Percentiles rank a stretch among this genome's conserved stretches.
Evolutionary conservation across 1,140 invertebrate genomes (phyloP).

Genomic region (Pseudomyrmex gracilis): DNA sequence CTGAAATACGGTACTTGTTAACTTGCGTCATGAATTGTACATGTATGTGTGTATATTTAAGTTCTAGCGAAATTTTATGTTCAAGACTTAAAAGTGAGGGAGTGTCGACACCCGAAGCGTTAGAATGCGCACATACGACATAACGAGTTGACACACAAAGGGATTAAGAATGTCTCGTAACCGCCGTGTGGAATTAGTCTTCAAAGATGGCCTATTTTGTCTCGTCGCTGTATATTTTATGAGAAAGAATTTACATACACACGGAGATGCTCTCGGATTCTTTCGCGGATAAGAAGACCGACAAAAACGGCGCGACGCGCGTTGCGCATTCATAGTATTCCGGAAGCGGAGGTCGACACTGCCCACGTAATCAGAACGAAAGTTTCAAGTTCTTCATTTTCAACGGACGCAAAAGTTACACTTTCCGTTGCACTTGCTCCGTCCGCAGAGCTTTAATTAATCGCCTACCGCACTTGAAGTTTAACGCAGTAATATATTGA

Average conservation of each 20-base stretch:
- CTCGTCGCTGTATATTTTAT: neutral
- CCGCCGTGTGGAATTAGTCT: neutral
- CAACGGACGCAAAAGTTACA: neutral
- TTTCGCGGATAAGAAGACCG: neutral
- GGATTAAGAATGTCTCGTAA: neutral
- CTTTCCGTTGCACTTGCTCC: neutral
- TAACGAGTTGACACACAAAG: slow-evolving; percentile 23
- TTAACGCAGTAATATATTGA: slow-evolving; percentile 41
- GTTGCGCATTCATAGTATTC: neutral
- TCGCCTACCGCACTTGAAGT: slow-evolving; percentile 10
- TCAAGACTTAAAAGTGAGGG: neutral
- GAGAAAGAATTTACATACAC: neutral
- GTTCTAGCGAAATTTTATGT: neutral
- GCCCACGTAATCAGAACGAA: slow-evolving; percentile 6
- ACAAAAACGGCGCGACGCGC: neutral
- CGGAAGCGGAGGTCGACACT: neutral
- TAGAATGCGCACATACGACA: neutral
- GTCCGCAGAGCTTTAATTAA: slow-evolving; percentile 39
- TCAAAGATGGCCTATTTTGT: slow-evolving; percentile 1
- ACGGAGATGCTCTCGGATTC: neutral
- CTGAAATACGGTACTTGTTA: neutral
- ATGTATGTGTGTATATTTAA: neutral
- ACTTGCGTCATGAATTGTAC: neutral
- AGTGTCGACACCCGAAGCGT: neutral
- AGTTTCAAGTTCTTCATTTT: slow-evolving; percentile 14